These are phyloP conservation scores for Drosophila athabasca DNA, from an alignment of 1,140 invertebrate genomes.

Conservation along the genomic window DNA sequence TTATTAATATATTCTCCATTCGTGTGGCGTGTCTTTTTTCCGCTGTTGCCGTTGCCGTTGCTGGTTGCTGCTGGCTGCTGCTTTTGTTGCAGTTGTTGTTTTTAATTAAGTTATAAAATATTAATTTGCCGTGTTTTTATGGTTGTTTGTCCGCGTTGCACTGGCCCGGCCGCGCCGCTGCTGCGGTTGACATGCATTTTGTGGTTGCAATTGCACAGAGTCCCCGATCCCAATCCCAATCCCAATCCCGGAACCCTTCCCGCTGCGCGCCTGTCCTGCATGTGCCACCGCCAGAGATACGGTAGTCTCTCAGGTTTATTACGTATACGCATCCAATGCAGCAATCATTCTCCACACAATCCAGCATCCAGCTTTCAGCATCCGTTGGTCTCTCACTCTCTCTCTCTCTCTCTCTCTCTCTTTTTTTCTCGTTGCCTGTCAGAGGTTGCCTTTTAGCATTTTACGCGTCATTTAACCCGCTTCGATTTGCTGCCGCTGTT, in stretches of 20 bases:
- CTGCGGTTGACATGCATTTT: constrained; percentile 73
- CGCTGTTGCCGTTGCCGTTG: constrained; percentile 15
- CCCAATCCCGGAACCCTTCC: constrained; percentile 23
- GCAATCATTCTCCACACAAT: too few species aligned
- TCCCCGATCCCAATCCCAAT: not conserved
- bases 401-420: too few species aligned
- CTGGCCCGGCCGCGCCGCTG: not conserved
- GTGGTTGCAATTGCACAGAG: constrained; percentile 44
- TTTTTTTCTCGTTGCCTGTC: not conserved
- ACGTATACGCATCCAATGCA: constrained; percentile 2
- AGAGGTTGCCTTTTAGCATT: constrained; percentile 49
- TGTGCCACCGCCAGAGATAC: constrained; percentile 5
- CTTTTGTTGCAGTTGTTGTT: constrained; percentile 46
- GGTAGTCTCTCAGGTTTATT: constrained; percentile 39
- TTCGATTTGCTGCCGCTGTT: constrained; percentile 53
- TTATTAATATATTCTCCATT: constrained; percentile 46
- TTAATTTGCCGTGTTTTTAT: constrained; percentile 66
- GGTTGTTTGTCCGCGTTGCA: constrained; percentile 27
- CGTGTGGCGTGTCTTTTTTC: constrained; percentile 37
- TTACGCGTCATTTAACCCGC: constrained; percentile 68
- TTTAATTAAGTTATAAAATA: constrained; percentile 79
- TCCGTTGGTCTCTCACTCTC: too few species aligned
- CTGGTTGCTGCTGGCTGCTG: constrained; percentile 35
- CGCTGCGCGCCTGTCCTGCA: constrained; percentile 2
- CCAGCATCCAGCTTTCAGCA: too few species aligned